Conservation (phyloP, 2,113 vertebrate genomes). For the Corydoras maculifer region DNA sequence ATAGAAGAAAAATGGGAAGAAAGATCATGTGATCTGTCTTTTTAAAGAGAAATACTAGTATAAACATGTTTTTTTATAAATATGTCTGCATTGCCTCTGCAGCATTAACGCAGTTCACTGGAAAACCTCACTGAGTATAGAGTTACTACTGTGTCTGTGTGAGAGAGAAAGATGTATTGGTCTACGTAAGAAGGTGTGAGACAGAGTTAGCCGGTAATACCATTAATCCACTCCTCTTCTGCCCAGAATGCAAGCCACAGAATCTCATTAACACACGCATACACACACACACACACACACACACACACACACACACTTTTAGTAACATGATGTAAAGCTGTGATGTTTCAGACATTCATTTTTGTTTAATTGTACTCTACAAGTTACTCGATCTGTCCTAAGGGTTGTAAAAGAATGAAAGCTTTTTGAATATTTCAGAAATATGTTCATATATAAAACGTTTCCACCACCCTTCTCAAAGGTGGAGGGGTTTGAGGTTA, state of each 20-base stretch:
- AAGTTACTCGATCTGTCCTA: too few species aligned
- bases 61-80: background rate
- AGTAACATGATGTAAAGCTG: background rate
- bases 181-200: slow-evolving; percentile 3
- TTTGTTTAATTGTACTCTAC: too few species aligned
- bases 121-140: slow-evolving; percentile 8
- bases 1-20: background rate
- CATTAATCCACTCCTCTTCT: slow-evolving; percentile 27
- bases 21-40: background rate
- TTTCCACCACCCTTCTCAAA: too few species aligned
- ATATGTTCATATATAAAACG: background rate
- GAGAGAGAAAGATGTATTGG: background rate
- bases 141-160: slow-evolving; percentile 13
- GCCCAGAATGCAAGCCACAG: slow-evolving; percentile 29
- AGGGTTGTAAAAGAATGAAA: too few species aligned
- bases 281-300: slow-evolving; percentile 8
- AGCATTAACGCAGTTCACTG: background rate
- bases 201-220: slow-evolving; percentile 21
- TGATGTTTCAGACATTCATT: too few species aligned
- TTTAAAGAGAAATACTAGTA: background rate
- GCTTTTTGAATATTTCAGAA: too few species aligned
- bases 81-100: background rate
- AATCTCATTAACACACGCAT: slow-evolving; percentile 29
- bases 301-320: slow-evolving; percentile 2
- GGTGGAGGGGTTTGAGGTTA: too few species aligned